Evolutionary conservation across 2,113 vertebrate genomes (phyloP).

Genomic region (Antechinus flavipes): DNA sequence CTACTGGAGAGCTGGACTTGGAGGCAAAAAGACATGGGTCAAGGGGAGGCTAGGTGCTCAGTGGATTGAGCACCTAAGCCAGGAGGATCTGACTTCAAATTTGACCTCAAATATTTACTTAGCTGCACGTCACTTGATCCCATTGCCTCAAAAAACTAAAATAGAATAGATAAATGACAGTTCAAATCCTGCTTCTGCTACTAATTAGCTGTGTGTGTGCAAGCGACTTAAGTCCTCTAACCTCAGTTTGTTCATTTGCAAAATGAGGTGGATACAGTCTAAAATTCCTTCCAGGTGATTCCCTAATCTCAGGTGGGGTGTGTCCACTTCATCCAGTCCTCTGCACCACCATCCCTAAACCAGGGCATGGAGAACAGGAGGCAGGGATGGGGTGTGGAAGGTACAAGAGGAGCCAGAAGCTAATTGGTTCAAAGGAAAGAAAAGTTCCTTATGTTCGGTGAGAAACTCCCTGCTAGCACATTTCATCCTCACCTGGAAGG

Average conservation of each 20-base stretch:
- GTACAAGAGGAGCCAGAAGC: not conserved
- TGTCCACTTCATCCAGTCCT: not conserved
- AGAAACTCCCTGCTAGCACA: not conserved
- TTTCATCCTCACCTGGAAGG: fast-evolving
- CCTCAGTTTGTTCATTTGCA: not conserved
- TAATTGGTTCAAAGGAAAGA: not conserved
- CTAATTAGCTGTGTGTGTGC: not conserved
- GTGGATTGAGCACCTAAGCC: not conserved
- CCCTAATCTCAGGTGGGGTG: not conserved
- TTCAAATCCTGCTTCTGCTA: not conserved
- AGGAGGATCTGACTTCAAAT: not conserved
- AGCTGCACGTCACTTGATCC: not conserved
- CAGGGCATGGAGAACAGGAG: not conserved
- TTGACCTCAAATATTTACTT: not conserved
- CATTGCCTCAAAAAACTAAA: no score
- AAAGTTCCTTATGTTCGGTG: conserved; percentile 20
- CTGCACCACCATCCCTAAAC: not conserved
- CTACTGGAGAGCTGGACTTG: not conserved
- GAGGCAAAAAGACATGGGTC: not conserved
- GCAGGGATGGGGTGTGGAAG: not conserved
- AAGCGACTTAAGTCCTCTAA: not conserved
- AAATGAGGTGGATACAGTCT: not conserved
- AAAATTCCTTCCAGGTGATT: not conserved
- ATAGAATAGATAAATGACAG: not conserved
- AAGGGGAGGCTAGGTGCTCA: not conserved